Evolutionary conservation across 2,888 invertebrate species (phyloP), one percentile per base, ranked within the genome.

Genomic region (Drosophila lacicola): DNA sequence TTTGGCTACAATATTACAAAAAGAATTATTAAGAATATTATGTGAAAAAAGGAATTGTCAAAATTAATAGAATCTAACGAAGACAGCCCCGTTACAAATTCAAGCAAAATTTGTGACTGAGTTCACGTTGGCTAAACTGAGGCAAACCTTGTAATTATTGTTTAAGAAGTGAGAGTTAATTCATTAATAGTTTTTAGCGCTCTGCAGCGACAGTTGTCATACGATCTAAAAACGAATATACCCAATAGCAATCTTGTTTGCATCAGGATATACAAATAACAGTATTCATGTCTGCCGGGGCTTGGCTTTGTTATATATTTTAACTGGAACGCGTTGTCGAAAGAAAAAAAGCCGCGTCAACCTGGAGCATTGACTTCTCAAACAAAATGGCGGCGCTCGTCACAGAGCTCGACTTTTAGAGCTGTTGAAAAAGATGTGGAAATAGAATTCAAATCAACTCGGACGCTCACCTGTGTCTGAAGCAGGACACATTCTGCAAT

Each of bases 311-410:
- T 49, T 17, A 14, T 10, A 9, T n/a, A 9, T n/a, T 37, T 42
- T 57, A 82, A 61, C 51, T 69, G 82, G 62, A 79, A 70, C 72
- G 78, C 84, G 73, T 70, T 83, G 67, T 65, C 72, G 68, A 75
- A 70, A 29, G 29, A 29, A 69, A 72, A 75, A 70, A 73, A 76
- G 57, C 50, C 17, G 61, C 71, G 56, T 29, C 65, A 74, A 62
- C 58, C 49, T 63, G 78, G 78, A 82, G 70, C 82, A 76, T 72
- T 82, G 82, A 82, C 86, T 78, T 80, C 58, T 47, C 66, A 70
- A 57, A 67, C 78, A 85, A 85, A 85, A 85, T 85, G 82, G 80
- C 78, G 76, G 46, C 29, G 29, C 78, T 61, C 66, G 81, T 74
- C 70, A 63, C 49, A 67, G 57, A 19, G 65, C 41, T 61, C 71